phyloP scores from a whole-genome alignment of 2,113 vertebrate genomes.

The Scophthalmus maximus region DNA sequence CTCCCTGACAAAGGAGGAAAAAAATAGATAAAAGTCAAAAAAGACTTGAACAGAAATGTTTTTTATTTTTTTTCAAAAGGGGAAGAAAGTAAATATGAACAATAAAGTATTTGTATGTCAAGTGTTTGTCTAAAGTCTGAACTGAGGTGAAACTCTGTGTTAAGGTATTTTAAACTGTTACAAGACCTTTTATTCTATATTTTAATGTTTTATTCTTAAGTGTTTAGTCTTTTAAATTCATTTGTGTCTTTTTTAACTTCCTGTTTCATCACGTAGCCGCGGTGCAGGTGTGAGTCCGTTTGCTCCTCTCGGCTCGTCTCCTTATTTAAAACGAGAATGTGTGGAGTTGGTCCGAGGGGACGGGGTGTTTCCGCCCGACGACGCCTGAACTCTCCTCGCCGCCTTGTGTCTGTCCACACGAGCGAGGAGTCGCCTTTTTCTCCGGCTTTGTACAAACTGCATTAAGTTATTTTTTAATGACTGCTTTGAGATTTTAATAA shows the following conservation, averaged over 20 bases:
- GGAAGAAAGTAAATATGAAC: too few relatives aligned
- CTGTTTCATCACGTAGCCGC: background rate
- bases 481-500: constrained; percentile 57
- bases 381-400: constrained; percentile 9
- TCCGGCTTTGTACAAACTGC: constrained; percentile 83
- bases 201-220: constrained; percentile 7
- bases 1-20: too few relatives aligned
- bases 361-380: constrained; percentile 8
- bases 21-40: too few relatives aligned
- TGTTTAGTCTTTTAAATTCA: constrained; percentile 1
- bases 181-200: constrained; percentile 19
- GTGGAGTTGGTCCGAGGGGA: background rate
- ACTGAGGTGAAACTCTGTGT: background rate
- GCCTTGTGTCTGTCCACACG: constrained; percentile 17
- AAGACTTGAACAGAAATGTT: too few relatives aligned
- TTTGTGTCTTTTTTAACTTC: background rate
- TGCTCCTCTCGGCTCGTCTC: background rate
- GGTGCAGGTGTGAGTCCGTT: background rate
- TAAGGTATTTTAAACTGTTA: background rate
- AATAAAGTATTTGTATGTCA: background rate
- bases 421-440: too few relatives aligned
- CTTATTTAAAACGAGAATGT: constrained; percentile 9
- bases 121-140: background rate
- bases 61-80: too few relatives aligned
- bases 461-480: constrained; percentile 80